These are phyloP conservation scores for Drosophila percnosoma DNA, from an alignment of 2,888 invertebrate genomes.

Conservation along the genomic window DNA sequence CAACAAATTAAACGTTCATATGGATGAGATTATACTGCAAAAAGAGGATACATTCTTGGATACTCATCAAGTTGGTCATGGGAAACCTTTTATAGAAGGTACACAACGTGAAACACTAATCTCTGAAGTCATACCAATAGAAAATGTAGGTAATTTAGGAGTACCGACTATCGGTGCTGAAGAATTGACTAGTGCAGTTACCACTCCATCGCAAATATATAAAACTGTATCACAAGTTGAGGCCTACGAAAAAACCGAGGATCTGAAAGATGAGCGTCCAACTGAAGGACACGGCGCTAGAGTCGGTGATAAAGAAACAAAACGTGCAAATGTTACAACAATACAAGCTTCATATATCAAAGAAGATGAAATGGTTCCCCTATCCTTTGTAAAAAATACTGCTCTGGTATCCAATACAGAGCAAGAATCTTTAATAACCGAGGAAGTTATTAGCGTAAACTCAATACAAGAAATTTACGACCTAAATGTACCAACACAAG, in stretches of 20 bases:
- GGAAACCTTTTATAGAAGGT: slow-evolving; percentile 70
- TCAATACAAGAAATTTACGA: slow-evolving; percentile 75
- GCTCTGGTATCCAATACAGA: slow-evolving; percentile 60
- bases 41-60: slow-evolving; percentile 54
- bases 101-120: slow-evolving; percentile 68
- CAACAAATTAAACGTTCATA: slow-evolving; percentile 56
- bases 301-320: slow-evolving; percentile 30
- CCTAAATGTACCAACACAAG: slow-evolving; percentile 49
- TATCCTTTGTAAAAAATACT: slow-evolving; percentile 16
- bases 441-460: slow-evolving; percentile 72
- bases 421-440: slow-evolving; percentile 61
- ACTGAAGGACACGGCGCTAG: slow-evolving; percentile 29
- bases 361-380: slow-evolving; percentile 56
- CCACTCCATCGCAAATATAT: slow-evolving; percentile 53
- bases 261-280: slow-evolving; percentile 22
- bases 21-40: slow-evolving; percentile 57
- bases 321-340: slow-evolving; percentile 46
- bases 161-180: background rate
- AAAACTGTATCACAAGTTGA: slow-evolving; percentile 61
- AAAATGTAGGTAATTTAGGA: slow-evolving; percentile 53
- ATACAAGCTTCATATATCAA: slow-evolving; percentile 57
- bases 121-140: slow-evolving; percentile 64
- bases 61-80: slow-evolving; percentile 35
- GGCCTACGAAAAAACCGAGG: slow-evolving; percentile 54
- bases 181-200: slow-evolving; percentile 14